A percentile compares a stretch with the other conserved stretches of the same genome.
phyloP scores from a whole-genome alignment of 1,140 invertebrate genomes.

The Gyrodactylus bullatarudis region DNA sequence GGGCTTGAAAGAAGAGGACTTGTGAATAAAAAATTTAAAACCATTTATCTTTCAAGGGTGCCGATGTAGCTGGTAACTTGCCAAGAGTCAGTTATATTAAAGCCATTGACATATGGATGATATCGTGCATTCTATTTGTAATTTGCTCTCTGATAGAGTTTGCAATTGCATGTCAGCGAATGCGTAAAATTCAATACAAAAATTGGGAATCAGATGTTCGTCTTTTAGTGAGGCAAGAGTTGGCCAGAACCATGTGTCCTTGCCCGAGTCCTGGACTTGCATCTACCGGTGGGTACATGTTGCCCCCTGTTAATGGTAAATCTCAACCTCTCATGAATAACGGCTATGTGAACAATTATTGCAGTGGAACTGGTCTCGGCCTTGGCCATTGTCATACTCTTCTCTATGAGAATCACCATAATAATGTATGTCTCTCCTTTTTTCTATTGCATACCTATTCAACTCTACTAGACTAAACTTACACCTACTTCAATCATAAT shows the following conservation, averaged over 20 bases:
- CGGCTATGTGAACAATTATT: background rate
- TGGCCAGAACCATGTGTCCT: background rate
- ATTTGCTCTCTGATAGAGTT: background rate
- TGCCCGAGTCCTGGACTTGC: background rate
- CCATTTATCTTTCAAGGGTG: background rate
- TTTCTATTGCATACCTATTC: no score
- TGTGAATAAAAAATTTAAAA: background rate
- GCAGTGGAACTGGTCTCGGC: background rate
- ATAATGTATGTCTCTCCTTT: no score
- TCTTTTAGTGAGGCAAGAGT: background rate
- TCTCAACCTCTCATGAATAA: no score
- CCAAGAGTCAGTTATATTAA: slow-evolving; percentile 6
- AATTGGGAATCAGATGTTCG: background rate
- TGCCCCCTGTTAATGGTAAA: background rate
- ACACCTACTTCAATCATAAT: no score
- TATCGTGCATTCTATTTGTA: slow-evolving; percentile 1
- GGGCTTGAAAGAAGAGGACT: no score
- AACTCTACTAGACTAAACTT: no score
- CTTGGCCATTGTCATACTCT: background rate
- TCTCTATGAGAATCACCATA: background rate
- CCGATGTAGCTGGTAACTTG: background rate
- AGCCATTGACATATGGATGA: slow-evolving; percentile 2
- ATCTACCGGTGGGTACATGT: background rate
- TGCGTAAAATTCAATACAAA: background rate
- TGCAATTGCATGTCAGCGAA: background rate